These are phyloP conservation scores for Neocloeon triangulifer DNA, from an alignment of 1,140 invertebrate species.

Conservation along the genomic window DNA sequence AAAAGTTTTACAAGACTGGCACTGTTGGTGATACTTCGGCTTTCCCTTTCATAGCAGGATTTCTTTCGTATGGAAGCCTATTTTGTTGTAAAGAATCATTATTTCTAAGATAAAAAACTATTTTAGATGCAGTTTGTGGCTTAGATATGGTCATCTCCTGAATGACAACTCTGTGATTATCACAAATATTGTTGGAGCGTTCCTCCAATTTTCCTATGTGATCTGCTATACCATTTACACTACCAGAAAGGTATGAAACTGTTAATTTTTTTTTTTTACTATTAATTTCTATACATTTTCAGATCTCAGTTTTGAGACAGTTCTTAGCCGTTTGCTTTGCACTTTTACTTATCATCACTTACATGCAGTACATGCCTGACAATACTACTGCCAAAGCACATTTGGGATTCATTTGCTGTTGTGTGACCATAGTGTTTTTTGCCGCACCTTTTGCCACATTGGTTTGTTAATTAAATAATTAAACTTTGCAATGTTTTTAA, in stretches of 20 bases:
- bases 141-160: constrained; percentile 41
- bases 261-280: too few species aligned
- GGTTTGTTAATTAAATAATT: constrained; percentile 20
- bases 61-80: constrained; percentile 48
- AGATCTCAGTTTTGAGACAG: constrained; percentile 20
- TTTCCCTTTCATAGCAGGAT: constrained; percentile 49
- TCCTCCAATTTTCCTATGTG: constrained; percentile 36
- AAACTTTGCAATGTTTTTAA: constrained; percentile 1
- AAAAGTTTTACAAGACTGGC: constrained; percentile 35
- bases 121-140: constrained; percentile 37
- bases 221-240: constrained; percentile 34
- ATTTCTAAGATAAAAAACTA: constrained; percentile 5
- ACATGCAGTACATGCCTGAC: constrained; percentile 9
- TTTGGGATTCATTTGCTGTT: constrained; percentile 38
- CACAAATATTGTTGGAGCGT: constrained; percentile 42
- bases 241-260: constrained; percentile 28
- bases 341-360: constrained; percentile 18
- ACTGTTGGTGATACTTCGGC: constrained; percentile 42
- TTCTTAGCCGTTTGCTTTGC: constrained; percentile 17
- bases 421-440: constrained; percentile 50
- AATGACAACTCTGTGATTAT: constrained; percentile 35
- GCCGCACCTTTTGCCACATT: constrained; percentile 52
- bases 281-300: constrained; percentile 3
- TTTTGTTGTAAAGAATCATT: too few species aligned
- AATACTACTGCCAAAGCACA: constrained; percentile 9